Base-by-base conservation (phyloP, 92 coral and sea anemone genomes). In the Actinostola sp. region DNA sequence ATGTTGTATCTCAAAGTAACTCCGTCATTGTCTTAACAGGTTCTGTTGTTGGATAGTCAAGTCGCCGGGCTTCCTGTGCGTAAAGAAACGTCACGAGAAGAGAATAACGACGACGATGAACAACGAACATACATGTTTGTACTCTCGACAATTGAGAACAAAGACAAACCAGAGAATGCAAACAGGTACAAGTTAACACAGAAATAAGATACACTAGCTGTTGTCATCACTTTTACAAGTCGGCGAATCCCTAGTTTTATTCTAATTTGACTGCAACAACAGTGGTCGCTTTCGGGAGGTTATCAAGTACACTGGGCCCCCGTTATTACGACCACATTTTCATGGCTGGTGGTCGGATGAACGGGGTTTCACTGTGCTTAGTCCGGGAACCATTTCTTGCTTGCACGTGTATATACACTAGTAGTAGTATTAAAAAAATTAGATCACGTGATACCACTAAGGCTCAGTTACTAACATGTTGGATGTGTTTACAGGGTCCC, bases 81-180 rank as follows among this genome's bases (percentile, higher is more conserved):
- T 19, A 80, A 77, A 51, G 77, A 45, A 30, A 84, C 85, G 15
- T 52, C 83, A 1, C 92, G 82, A 56, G 95, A 92, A 53, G 69
- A 87, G 30, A 74, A 91, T 19, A 91, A 83, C 50, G 99, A 95
- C 61, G 98, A 90, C 61, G 93, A 91, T 59, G 99, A 92, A 38
- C 92, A 89, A 55, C 93, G 99, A 43, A 83, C 97, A 17, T 95
- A 85, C 48, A 92, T 95, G 63, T 95, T 95, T 50, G 95, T 95
- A 11, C 71, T 95, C 43, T 95, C 99, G 12, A 85, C 99, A 24
- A 77, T 86, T 42, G 99, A 95, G 55, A 88, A 85, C 70, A 89
- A 88, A 84, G 97, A 92, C 57, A 95, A 89, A 33, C 87, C 97
- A 0, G 97, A 95, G 32, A 86, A 81, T 42, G 93, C 97, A 0